These are phyloP conservation scores for Gavialis gangeticus DNA, from an alignment of 2,113 vertebrate genomes.

Conservation along the genomic window DNA sequence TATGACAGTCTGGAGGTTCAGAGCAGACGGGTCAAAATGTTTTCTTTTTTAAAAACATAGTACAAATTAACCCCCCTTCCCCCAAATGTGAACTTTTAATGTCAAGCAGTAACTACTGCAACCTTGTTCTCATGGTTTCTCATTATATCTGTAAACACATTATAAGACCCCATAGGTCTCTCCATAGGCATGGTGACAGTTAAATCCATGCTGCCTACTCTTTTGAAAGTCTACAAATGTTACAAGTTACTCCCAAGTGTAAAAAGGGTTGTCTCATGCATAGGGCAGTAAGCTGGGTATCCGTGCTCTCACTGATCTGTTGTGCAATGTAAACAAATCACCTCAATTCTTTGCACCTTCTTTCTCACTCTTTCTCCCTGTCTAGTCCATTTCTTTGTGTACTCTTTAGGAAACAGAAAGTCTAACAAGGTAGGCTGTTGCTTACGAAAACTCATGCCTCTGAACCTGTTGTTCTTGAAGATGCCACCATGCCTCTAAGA, in stretches of 20 bases:
- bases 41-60: background rate
- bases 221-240: background rate
- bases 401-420: background rate
- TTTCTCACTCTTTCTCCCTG: background rate
- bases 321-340: background rate
- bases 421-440: background rate
- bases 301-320: background rate
- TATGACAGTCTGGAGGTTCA: background rate
- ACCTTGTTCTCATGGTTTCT: background rate
- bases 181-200: no score
- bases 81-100: background rate
- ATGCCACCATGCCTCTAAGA: no score
- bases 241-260: fast-evolving
- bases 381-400: background rate
- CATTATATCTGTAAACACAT: no score
- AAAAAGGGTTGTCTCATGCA: background rate
- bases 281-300: fast-evolving
- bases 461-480: no score
- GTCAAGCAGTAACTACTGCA: background rate
- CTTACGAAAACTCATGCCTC: no score
- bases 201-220: no score
- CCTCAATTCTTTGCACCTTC: background rate
- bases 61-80: background rate
- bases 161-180: no score
- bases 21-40: background rate